Conservation (phyloP, 2,888 invertebrate species). For the Eupithecia subfuscata region DNA sequence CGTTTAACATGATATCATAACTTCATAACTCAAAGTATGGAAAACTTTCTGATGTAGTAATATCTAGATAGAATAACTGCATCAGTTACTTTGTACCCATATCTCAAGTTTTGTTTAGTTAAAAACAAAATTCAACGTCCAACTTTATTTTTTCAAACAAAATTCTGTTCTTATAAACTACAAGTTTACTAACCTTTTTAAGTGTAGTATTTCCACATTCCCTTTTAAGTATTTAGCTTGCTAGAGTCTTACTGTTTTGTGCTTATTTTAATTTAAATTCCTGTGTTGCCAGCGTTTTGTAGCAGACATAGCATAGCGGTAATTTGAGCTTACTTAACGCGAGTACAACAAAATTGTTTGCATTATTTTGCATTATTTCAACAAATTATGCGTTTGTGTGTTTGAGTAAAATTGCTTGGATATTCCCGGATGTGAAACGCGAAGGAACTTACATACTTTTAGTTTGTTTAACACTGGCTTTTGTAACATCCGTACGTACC, state of each 20-base stretch:
- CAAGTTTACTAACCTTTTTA: neutral
- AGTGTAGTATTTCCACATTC: slow-evolving; percentile 13
- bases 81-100: neutral
- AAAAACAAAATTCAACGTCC: neutral
- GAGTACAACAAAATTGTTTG: slow-evolving; percentile 34
- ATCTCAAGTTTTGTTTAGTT: neutral
- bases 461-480: neutral
- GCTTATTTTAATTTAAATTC: slow-evolving; percentile 19
- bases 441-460: neutral
- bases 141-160: neutral
- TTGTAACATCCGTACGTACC: neutral
- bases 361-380: slow-evolving; percentile 37
- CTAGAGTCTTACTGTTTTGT: slow-evolving; percentile 11
- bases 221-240: slow-evolving; percentile 3
- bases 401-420: slow-evolving; percentile 21
- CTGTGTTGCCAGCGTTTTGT: slow-evolving; percentile 21
- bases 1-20: no score
- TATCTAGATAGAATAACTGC: neutral
- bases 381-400: slow-evolving; percentile 29
- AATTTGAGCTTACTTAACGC: slow-evolving; percentile 27
- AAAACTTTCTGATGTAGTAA: neutral
- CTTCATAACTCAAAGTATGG: neutral
- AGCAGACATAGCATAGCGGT: slow-evolving; percentile 22
- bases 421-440: slow-evolving; percentile 13
- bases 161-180: neutral